These are phyloP conservation scores for Sarcophaga caerulescens DNA, from an alignment of 2,888 invertebrate genomes.

Conservation along the genomic window DNA sequence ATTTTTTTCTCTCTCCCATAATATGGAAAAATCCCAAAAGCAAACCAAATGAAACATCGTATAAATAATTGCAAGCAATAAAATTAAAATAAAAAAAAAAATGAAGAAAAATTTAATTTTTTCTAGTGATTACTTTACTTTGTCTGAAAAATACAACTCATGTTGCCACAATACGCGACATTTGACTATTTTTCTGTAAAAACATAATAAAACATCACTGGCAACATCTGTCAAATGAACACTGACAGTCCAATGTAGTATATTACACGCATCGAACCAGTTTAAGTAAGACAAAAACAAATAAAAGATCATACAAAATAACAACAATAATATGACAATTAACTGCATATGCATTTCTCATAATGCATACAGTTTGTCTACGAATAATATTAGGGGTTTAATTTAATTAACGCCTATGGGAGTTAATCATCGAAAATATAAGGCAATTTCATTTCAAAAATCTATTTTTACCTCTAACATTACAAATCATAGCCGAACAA, in stretches of 20 bases:
- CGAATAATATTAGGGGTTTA: no score
- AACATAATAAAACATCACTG: constrained; percentile 52
- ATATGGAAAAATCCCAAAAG: constrained; percentile 78
- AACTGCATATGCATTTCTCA: constrained; percentile 61
- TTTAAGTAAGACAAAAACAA: background rate
- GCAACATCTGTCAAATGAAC: constrained; percentile 31
- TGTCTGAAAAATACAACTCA: no score
- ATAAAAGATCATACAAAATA: background rate
- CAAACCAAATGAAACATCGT: constrained; percentile 80
- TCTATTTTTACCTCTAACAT: background rate
- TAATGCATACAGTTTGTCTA: background rate
- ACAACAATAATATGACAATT: constrained; percentile 47
- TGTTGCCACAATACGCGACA: constrained; percentile 30
- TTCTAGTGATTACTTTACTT: no score
- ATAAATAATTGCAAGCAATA: constrained; percentile 77
- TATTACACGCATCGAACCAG: constrained; percentile 62
- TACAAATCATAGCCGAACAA: no score
- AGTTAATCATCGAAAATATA: no score
- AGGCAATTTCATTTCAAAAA: background rate
- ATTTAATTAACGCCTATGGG: no score
- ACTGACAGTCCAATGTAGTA: constrained; percentile 63
- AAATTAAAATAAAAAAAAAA: constrained; percentile 33
- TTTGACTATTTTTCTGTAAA: constrained; percentile 49
- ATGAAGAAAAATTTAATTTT: constrained; percentile 3
- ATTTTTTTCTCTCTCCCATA: constrained; percentile 22